Percentiles rank a stretch among this genome's conserved stretches.
phyloP scores from a whole-genome alignment of 2,888 invertebrate genomes.

The Ophraella communa region DNA sequence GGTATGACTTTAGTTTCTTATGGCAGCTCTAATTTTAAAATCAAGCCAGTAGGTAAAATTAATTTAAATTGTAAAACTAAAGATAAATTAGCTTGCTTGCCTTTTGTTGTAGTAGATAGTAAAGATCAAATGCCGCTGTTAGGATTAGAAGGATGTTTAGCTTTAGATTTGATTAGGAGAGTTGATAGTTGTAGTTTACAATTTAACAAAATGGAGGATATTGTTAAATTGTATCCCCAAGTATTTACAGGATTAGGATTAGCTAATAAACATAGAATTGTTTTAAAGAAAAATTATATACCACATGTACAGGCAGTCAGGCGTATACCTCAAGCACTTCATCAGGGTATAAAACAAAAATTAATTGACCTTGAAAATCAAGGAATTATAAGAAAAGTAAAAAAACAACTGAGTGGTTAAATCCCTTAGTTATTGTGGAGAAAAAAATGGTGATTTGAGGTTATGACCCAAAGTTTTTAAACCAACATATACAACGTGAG shows the following conservation, averaged over 20 bases:
- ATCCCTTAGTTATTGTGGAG: no score
- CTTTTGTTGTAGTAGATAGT: constrained; percentile 27
- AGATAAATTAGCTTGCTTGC: not conserved
- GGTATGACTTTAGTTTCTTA: constrained; percentile 29
- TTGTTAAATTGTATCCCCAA: not conserved
- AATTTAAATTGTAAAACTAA: constrained; percentile 13
- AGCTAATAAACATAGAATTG: constrained; percentile 33
- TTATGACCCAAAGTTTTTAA: constrained; percentile 28
- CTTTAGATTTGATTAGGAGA: constrained; percentile 20
- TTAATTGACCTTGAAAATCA: not conserved
- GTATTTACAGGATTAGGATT: constrained; percentile 34
- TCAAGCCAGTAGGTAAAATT: constrained; percentile 29
- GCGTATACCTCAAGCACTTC: not conserved
- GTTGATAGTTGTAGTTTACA: constrained; percentile 12
- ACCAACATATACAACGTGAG: constrained; percentile 22
- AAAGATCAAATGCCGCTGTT: constrained; percentile 22
- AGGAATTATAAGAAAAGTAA: not conserved
- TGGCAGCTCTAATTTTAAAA: constrained; percentile 27
- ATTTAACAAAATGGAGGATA: not conserved
- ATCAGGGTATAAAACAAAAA: not conserved
- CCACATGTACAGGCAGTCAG: not conserved
- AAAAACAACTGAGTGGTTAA: no score
- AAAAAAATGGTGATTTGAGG: constrained; percentile 24
- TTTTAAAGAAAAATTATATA: constrained; percentile 26
- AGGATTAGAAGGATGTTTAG: constrained; percentile 20